Conservation (phyloP, 2,888 invertebrate species). For the Cyclophora punctaria region DNA sequence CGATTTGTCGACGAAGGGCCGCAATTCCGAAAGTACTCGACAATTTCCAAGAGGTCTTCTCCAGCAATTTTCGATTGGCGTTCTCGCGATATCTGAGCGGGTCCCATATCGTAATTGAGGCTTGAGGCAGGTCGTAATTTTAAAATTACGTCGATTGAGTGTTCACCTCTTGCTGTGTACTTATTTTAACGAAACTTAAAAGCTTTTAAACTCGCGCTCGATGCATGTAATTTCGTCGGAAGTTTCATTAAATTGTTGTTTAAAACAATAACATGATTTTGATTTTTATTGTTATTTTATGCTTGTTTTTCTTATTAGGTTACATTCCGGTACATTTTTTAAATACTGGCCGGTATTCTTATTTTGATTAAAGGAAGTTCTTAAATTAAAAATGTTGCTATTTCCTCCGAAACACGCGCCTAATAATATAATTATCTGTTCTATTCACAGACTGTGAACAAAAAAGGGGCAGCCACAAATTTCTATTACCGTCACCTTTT, state of each 20-base stretch:
- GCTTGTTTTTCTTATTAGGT: conserved; percentile 5
- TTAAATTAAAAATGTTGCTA: conserved; percentile 7
- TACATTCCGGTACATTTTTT: conserved; percentile 6
- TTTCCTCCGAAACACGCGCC: conserved; percentile 23
- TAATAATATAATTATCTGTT: conserved; percentile 45
- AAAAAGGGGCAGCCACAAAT: conserved; percentile 34
- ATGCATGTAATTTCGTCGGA: conserved; percentile 38
- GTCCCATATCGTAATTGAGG: conserved; percentile 54
- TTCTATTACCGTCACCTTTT: conserved; percentile 48
- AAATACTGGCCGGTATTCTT: not conserved
- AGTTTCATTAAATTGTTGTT: conserved; percentile 43
- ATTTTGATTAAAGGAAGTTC: conserved; percentile 10
- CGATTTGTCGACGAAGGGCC: conserved; percentile 54
- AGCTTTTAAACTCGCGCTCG: conserved; percentile 42
- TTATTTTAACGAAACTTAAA: conserved; percentile 36
- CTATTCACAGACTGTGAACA: conserved; percentile 33
- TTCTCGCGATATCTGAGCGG: conserved; percentile 40
- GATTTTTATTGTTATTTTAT: conserved; percentile 22
- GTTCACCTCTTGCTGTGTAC: conserved; percentile 46
- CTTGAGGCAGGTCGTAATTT: conserved; percentile 66
- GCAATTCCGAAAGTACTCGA: conserved; percentile 52
- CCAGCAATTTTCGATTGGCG: conserved; percentile 63
- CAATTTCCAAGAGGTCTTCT: conserved; percentile 57
- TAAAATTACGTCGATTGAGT: conserved; percentile 65
- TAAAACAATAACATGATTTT: conserved; percentile 40